Evolutionary conservation across 1,140 invertebrate species (phyloP).

Genomic region (Drosophila funebris): DNA sequence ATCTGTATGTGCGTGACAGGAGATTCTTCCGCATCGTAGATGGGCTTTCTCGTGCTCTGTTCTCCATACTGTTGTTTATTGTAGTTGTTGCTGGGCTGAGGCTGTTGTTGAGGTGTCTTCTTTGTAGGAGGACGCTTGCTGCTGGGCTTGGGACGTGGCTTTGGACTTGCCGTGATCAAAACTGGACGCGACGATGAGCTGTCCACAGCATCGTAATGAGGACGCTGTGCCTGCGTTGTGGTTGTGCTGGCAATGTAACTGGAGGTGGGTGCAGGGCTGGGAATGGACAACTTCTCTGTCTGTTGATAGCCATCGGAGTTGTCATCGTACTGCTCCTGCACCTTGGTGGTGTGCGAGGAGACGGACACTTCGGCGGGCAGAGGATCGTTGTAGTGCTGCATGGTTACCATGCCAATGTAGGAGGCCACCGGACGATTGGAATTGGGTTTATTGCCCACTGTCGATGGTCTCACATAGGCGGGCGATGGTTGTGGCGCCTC

Average conservation of each 20-base stretch:
- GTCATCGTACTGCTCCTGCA: constrained; percentile 59
- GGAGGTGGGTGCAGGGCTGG: constrained; percentile 38
- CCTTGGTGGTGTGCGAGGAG: constrained; percentile 77
- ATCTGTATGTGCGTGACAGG: constrained; percentile 57
- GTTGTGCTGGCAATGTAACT: constrained; percentile 37
- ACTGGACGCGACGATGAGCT: constrained; percentile 57
- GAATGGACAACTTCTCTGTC: constrained; percentile 12
- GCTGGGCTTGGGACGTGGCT: constrained; percentile 54
- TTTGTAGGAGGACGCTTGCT: constrained; percentile 40
- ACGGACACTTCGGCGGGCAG: constrained; percentile 73
- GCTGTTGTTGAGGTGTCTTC: constrained; percentile 37
- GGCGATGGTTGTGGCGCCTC: constrained; percentile 50
- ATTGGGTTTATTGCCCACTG: constrained; percentile 42
- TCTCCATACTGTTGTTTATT: constrained; percentile 28
- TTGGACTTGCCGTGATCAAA: constrained; percentile 62
- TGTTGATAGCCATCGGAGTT: constrained; percentile 49
- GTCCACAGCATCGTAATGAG: constrained; percentile 49
- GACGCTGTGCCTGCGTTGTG: constrained; percentile 39
- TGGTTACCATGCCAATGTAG: constrained; percentile 75
- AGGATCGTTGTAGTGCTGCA: constrained; percentile 65
- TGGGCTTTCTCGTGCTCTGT: constrained; percentile 34
- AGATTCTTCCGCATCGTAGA: constrained; percentile 34
- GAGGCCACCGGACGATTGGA: constrained; percentile 63
- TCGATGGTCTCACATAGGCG: constrained; percentile 57
- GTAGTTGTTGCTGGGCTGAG: constrained; percentile 31